Conservation (phyloP, 2,888 invertebrate species). For the Pyralis farinalis region DNA sequence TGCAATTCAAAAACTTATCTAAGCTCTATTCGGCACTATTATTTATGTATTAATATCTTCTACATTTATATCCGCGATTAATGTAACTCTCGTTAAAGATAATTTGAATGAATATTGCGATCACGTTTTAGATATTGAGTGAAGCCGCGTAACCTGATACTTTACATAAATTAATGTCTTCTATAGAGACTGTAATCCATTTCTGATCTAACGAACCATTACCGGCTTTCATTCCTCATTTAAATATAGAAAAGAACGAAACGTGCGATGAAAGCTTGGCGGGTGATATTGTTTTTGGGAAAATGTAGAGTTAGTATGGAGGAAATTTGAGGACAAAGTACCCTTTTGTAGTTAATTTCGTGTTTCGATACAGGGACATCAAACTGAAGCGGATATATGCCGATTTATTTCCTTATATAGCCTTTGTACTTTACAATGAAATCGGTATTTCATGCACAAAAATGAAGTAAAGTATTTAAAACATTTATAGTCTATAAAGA, state of each 20-base stretch:
- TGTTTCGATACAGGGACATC: background rate
- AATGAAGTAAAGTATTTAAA: too few relatives aligned
- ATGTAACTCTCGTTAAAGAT: slow-evolving; percentile 28
- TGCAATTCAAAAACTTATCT: background rate
- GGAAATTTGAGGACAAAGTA: slow-evolving; percentile 16
- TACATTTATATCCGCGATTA: background rate
- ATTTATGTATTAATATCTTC: too few relatives aligned
- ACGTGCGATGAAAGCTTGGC: slow-evolving; percentile 41
- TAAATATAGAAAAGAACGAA: slow-evolving; percentile 64
- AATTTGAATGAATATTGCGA: slow-evolving; percentile 63
- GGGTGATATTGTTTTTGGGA: slow-evolving; percentile 41
- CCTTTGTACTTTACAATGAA: too few relatives aligned
- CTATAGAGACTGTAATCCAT: slow-evolving; percentile 40
- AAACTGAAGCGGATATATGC: too few relatives aligned
- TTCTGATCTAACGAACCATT: slow-evolving; percentile 65
- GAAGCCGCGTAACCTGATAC: slow-evolving; percentile 58
- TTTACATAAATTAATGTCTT: slow-evolving; percentile 66
- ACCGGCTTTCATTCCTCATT: slow-evolving; percentile 57
- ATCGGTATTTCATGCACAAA: too few relatives aligned
- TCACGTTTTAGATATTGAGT: slow-evolving; percentile 66
- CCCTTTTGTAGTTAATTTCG: slow-evolving; percentile 12
- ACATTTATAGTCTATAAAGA: too few relatives aligned
- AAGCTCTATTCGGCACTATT: slow-evolving; percentile 1
- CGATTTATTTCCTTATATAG: too few relatives aligned
- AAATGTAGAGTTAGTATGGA: slow-evolving; percentile 23